These are phyloP conservation scores for Eristalis tenax DNA, from an alignment of 2,888 invertebrate genomes.

Conservation along the genomic window DNA sequence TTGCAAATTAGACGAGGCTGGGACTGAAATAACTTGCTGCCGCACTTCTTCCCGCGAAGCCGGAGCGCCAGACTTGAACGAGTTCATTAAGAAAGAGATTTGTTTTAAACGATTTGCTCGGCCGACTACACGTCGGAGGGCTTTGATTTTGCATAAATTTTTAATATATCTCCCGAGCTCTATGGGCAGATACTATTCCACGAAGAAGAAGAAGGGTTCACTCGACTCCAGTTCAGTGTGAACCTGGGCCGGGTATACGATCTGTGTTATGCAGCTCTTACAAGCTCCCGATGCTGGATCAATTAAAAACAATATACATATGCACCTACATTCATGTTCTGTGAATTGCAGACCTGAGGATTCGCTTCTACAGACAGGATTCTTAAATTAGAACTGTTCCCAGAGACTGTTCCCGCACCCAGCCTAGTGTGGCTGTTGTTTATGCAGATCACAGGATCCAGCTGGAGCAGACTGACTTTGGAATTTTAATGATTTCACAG, in stretches of 20 bases:
- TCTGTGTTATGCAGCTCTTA: slow-evolving; percentile 16
- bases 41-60: not conserved
- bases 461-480: slow-evolving; percentile 36
- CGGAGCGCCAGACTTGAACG: slow-evolving; percentile 39
- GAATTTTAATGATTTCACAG: slow-evolving; percentile 69
- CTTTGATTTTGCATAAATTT: slow-evolving; percentile 71
- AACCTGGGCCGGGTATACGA: slow-evolving; percentile 2
- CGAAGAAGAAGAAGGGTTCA: slow-evolving; percentile 29
- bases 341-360: slow-evolving; percentile 32
- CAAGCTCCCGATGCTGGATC: slow-evolving; percentile 55
- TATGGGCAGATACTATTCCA: slow-evolving; percentile 44
- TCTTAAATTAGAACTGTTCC: slow-evolving; percentile 63
- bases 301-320: slow-evolving; percentile 65
- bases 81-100: slow-evolving; percentile 70
- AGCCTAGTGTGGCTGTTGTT: slow-evolving; percentile 44
- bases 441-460: slow-evolving; percentile 68
- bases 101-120: slow-evolving; percentile 60
- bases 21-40: slow-evolving; percentile 50
- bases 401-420: slow-evolving; percentile 18
- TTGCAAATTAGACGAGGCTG: slow-evolving; percentile 58
- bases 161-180: slow-evolving; percentile 64
- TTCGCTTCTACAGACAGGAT: slow-evolving; percentile 27
- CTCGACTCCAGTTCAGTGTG: slow-evolving; percentile 26
- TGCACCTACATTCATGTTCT: not conserved
- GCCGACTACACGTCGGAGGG: slow-evolving; percentile 37